Percentiles rank a stretch among this genome's conserved stretches.
Conservation (phyloP, 2,888 invertebrate species). For the Orthosia cruda region DNA sequence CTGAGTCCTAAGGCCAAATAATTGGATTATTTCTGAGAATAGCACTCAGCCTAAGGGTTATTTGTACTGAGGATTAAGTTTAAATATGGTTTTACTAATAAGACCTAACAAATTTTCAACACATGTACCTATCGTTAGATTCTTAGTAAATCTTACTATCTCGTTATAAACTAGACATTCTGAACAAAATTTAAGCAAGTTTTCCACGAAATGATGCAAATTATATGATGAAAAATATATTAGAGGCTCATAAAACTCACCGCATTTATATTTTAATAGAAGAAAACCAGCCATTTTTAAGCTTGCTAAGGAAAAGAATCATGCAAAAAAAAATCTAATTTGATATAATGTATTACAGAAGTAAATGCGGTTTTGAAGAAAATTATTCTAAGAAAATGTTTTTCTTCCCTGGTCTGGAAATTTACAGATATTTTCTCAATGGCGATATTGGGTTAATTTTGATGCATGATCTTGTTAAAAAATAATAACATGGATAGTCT, state of each 20-base stretch:
- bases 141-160: background rate
- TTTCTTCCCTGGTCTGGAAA: slow-evolving; percentile 19
- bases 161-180: no score
- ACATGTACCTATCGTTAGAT: slow-evolving; percentile 2
- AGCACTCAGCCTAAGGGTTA: background rate
- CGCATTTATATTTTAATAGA: slow-evolving; percentile 32
- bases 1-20: background rate
- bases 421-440: background rate
- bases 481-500: no score
- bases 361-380: slow-evolving; percentile 41
- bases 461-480: background rate
- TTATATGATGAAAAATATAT: slow-evolving; percentile 33
- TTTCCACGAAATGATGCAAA: slow-evolving; percentile 35
- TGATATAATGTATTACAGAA: slow-evolving; percentile 39
- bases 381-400: slow-evolving; percentile 33
- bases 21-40: background rate
- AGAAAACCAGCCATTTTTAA: slow-evolving; percentile 24
- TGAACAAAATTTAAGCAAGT: background rate
- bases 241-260: slow-evolving; percentile 31
- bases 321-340: slow-evolving; percentile 46
- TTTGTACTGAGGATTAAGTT: background rate
- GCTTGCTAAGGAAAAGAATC: slow-evolving; percentile 32
- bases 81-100: background rate
- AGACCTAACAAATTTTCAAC: background rate
- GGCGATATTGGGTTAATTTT: background rate